Evolutionary conservation across 2,797 vertebrate genomes (phyloP), one percentile per base, ranked within the genome.

Genomic region (Ctenosaura bakeri): DNA sequence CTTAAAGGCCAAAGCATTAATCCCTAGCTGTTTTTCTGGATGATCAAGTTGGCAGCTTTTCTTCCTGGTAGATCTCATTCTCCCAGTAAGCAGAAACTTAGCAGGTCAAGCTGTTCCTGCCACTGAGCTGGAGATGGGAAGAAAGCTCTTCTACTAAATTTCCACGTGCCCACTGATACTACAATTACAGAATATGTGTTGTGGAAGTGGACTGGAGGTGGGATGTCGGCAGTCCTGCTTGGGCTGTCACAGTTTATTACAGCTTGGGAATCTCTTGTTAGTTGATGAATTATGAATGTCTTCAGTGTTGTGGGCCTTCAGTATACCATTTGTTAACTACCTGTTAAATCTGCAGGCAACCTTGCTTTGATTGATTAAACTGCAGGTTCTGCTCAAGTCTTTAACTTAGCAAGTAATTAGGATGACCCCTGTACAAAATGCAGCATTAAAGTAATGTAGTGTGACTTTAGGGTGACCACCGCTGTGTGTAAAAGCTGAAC

Each of bases 11-110:
- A 0, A 26, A 32, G 0, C 62, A 5, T 89, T 26, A 73, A 12
- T 79, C 20, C 86, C 0, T 85, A 88, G 86, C 52, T 80, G 0
- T 89, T 92, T 89, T 29, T 93, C 18, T 26, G 59, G 54, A 54
- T 6, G 1, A 56, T 71, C 10, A 12, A 35, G 26, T 32, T 79
- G 74, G 26, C 50, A 32, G 10, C 52, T 59, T 56, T 89, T 71
- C 76, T 79, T 89, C 52, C 80, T 16, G 26, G 38, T 26, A 52
- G 32, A 18, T 26, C 29, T 73, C 26, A 18, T 74, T 88, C 35
- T 12, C n/a, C 26, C 69, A 6, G 16, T 6, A 78, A 78, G 5
- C n/a, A 84, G 59, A 69, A 85, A 56, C 66, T 26, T 88, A 74
- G 4, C 32, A 69, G 38, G 24, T 26, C 54, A 73, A 59, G 29